Evolutionary conservation across 2,797 vertebrate genomes (phyloP), one percentile per base, ranked within the genome.

Genomic region (Gymnoscopelus microlampas): DNA sequence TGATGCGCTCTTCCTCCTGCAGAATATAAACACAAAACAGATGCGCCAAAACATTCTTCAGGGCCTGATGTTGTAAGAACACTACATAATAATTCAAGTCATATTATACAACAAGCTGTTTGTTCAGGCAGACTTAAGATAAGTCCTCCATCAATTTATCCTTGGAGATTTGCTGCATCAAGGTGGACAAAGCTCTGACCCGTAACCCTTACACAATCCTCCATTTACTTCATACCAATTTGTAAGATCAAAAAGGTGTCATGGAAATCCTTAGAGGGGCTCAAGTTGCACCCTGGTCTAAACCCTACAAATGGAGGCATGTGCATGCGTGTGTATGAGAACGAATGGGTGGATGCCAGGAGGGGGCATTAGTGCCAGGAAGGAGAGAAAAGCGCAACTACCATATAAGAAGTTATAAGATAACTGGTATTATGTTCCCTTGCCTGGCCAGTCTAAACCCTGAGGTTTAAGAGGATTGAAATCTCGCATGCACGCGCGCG

Each of bases 81-180:
- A 86, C 79, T 76, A 69, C 60, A 82, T 59, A 56, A 68, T 74
- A 71, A 84, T 49, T 82, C 78, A 77, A 73, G 55, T 83, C 66
- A 69, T 61, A 72, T 82, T 78, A 82, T 64, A 76, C 63, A 88
- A 87, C 60, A 15, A 58, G 61, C 19, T 63, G 66, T 68, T 79
- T 47, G 53, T 80, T 79, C 24, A 29, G 50, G 56, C 13, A 2
- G 4, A 63, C 24, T 26, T 51, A 59, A 5, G 29, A 56, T 50
- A 32, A 71, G 60, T 51, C n/a, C 13, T 63, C 35, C 26, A 51
- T 24, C 61, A 55, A 73, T 76, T 59, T 60, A 65, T 32, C 32
- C 62, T 77, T 44, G 2, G 15, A 13, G 14, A 53, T 44, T 61
- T 67, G 55, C 35, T 76, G 44, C 44, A 13, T 10, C 15, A 15